Conservation (phyloP, 2,888 invertebrate genomes). For the Aporophyla lueneburgensis region DNA sequence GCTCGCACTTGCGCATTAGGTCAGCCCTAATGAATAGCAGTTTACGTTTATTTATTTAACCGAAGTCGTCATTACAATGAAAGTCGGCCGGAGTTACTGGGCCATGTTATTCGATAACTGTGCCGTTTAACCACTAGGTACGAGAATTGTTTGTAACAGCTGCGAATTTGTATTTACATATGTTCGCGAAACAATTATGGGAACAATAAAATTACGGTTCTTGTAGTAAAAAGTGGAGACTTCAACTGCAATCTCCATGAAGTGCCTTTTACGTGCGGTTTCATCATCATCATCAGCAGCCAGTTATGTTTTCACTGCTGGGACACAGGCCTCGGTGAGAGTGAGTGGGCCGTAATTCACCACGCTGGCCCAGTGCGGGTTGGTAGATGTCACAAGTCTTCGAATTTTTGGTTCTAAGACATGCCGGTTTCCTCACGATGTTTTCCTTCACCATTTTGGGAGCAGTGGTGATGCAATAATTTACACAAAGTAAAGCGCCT, state of each 20-base stretch:
- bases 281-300: too few species aligned
- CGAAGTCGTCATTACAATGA: conserved; percentile 67
- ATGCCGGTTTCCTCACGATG: too few species aligned
- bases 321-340: too few species aligned
- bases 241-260: conserved; percentile 11
- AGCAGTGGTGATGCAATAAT: too few species aligned
- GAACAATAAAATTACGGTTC: conserved; percentile 19
- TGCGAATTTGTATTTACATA: conserved; percentile 47
- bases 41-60: conserved; percentile 70
- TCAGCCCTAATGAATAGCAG: conserved; percentile 68
- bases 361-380: too few species aligned
- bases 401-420: too few species aligned
- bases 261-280: conserved; percentile 19
- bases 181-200: conserved; percentile 17
- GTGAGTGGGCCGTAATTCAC: too few species aligned
- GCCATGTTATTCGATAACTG: conserved; percentile 74
- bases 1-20: conserved; percentile 52
- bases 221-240: not conserved
- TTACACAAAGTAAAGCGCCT: too few species aligned
- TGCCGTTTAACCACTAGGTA: conserved; percentile 44
- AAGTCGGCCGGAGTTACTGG: conserved; percentile 67
- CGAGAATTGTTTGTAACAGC: conserved; percentile 53
- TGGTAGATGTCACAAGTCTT: too few species aligned
- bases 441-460: too few species aligned
- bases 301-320: too few species aligned